Conservation (phyloP, 2,113 vertebrate species). For the Anoplopoma fimbria region DNA sequence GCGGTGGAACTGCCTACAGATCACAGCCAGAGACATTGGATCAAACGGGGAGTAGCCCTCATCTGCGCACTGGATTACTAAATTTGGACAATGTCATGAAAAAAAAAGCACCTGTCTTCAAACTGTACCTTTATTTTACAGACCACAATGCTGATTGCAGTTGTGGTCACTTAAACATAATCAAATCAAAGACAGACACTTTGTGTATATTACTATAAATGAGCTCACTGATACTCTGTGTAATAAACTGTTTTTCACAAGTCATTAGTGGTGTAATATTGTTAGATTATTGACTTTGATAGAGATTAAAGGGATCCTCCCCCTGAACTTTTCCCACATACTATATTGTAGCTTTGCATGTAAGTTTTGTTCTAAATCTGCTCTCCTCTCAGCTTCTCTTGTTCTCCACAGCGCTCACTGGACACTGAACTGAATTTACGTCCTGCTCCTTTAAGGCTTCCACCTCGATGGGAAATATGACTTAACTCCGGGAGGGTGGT, state of each 20-base stretch:
- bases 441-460: conserved; percentile 78
- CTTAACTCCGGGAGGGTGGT: conserved; percentile 57
- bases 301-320: not conserved
- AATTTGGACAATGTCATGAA: not conserved
- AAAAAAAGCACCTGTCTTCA: not conserved
- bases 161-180: not conserved
- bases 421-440: not conserved
- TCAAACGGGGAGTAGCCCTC: conserved; percentile 91
- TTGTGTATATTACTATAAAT: not conserved
- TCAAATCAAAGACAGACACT: not conserved
- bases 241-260: conserved; percentile 18
- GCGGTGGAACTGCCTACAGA: conserved; percentile 90
- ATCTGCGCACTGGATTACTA: conserved; percentile 92
- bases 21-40: conserved; percentile 88
- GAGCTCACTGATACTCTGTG: not conserved
- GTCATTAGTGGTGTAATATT: not conserved
- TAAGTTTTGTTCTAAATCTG: not conserved
- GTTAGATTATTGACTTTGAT: not conserved
- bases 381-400: not conserved
- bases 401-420: not conserved
- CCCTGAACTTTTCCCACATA: not conserved
- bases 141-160: not conserved
- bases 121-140: not conserved
- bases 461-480: conserved; percentile 48
- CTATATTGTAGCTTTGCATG: too few relatives aligned